Evolutionary conservation across 2,797 vertebrate genomes (phyloP).

Genomic region (Microctenopoma lineatum): DNA sequence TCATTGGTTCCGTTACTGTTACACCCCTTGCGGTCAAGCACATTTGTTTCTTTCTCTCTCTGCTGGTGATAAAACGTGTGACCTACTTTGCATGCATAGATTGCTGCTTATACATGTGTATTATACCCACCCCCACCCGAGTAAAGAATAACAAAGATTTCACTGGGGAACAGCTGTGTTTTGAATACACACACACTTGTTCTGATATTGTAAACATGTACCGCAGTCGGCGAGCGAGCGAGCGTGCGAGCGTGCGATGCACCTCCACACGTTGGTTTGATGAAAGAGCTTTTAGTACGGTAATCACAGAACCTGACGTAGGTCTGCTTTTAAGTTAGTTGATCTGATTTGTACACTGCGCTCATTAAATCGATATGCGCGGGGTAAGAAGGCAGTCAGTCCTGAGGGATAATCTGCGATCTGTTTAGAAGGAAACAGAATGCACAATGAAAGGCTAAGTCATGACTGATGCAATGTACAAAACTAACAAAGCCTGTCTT

Average conservation of each 20-base stretch:
- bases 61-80: slow-evolving; percentile 65
- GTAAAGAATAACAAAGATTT: slow-evolving; percentile 59
- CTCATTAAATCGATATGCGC: slow-evolving; percentile 21
- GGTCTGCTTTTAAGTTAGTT: neutral
- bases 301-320: slow-evolving; percentile 14
- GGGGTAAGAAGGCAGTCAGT: slow-evolving; percentile 41
- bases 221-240: slow-evolving; percentile 2
- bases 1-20: slow-evolving; percentile 72
- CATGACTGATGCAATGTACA: slow-evolving; percentile 75
- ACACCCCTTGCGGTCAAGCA: slow-evolving; percentile 55
- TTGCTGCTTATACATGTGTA: slow-evolving; percentile 59
- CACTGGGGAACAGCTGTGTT: slow-evolving; percentile 61
- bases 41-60: slow-evolving; percentile 59
- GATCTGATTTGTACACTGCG: slow-evolving; percentile 11
- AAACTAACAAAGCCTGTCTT: slow-evolving; percentile 75
- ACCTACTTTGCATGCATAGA: slow-evolving; percentile 75
- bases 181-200: slow-evolving; percentile 52
- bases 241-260: slow-evolving; percentile 14
- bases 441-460: slow-evolving; percentile 74
- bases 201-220: slow-evolving; percentile 46
- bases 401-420: slow-evolving; percentile 60
- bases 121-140: slow-evolving; percentile 34
- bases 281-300: neutral
- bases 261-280: slow-evolving; percentile 6
- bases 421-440: slow-evolving; percentile 68